Base-by-base conservation (phyloP, 2,888 invertebrate species). In the Hetaerina titia region DNA sequence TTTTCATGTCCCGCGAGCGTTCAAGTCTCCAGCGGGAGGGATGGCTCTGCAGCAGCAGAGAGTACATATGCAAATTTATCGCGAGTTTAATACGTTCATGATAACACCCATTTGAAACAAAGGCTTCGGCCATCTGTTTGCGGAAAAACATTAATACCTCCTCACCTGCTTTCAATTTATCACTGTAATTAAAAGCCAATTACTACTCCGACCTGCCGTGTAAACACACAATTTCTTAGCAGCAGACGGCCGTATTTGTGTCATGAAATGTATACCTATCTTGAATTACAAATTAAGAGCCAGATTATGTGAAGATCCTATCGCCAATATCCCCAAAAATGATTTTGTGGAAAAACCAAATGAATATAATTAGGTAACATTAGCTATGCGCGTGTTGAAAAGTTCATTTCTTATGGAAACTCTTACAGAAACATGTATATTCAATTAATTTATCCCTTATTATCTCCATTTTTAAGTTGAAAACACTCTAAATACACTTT, bases 1-100 rank as follows among this genome's bases (percentile, higher is more conserved):
- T 89, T 13, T 89, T 22, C 89, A 13, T 13, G 22, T 13, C n/a
- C 17, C 13, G 7, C n/a, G 58, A 58, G 22, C 89, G 15, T 56
- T 89, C n/a, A 58, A 56, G 89, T 58, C 89, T 58, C 89, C 89
- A 31, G 81, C 31, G 25, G 74, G 31, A 15, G 11, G 13, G 31
- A 31, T 25, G 31, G 11, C 31, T 31, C 11, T 1, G 81, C 25
- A 13, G 81, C 81, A 13, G 45, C 45, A 45, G 45, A 45, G 81
- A n/a, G n/a, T 58, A 89, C 58, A 74, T 56, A 92, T 92, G 92
- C 92, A 69, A 92, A 92, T 69, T n/a, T 56, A 56, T 31, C 31
- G 22, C 69, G 17, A 69, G 11, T 74, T 69, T 57, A 92, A 92
- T 56, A 19, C 56, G 45, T 22, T n/a, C 15, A 58, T 81, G 81